Evolutionary conservation across 1,140 invertebrate species (phyloP), one percentile per base, ranked within the genome.

Genomic region (Pseudomyrmex dendroicus): DNA sequence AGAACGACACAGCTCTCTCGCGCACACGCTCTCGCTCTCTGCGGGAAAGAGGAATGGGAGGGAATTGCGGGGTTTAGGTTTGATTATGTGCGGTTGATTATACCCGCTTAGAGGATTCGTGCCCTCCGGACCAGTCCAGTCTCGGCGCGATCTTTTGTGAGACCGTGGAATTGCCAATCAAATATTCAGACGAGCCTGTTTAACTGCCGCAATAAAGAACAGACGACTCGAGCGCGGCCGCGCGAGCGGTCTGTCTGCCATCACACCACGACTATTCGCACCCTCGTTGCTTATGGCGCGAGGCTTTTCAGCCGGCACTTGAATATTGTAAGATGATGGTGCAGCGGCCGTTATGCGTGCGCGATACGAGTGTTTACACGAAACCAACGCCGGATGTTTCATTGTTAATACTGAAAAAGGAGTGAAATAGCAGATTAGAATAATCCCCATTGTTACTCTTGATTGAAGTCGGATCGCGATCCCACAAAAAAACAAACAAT

Each of bases 141-240:
- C 83, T 64, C 67, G 46, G 56, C 70, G 50, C 76, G 84, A 86
- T 84, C 84, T 85, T 90, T 90, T 90, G 84, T 89, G 64, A 74
- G 70, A 86, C 61, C 86, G 73, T 76, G 89, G 87, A 90, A 90
- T 90, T 90, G 90, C 87, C 90, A 90, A 90, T 90, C 86, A 90
- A 90, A 90, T 90, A 90, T 90, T 90, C 89, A 90, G 17, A 70
- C 68, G 35, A 82, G 88, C 61, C 85, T 90, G 89, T 88, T 90
- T 90, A 90, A 90, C 87, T 83, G 84, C 80, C 64, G 87, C 89
- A 86, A 90, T 90, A 90, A 90, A 90, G 89, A 87, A 86, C 74
- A 76, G 68, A 84, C 76, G 83, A 54, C 48, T 44, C 20, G 74
- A 46, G 74, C 2, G 57, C 12, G 20, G 57, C 10, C 2, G 57